A percentile compares a stretch with the other conserved stretches of the same genome.
phyloP scores from a whole-genome alignment of 2,888 invertebrate genomes.

The Lasioglossum zephyrum region DNA sequence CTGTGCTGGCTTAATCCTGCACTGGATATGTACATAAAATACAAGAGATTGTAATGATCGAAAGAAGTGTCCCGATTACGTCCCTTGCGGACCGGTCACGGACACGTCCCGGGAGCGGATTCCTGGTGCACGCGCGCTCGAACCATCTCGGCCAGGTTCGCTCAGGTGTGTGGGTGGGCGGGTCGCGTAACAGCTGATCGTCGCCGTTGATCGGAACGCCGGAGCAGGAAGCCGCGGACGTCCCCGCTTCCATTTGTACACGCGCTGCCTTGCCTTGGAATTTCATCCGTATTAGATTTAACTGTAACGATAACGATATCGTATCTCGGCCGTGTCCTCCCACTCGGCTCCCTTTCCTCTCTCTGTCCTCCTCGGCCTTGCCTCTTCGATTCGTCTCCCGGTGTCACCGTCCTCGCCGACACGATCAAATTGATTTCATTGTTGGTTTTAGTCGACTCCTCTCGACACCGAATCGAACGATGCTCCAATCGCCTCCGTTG shows the following conservation, averaged over 20 bases:
- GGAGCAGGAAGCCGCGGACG: slow-evolving; percentile 71
- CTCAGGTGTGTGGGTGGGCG: slow-evolving; percentile 43
- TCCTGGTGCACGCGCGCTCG: slow-evolving; percentile 21
- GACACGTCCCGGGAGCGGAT: slow-evolving; percentile 37
- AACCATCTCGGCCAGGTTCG: neutral
- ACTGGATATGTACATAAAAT: too few relatives aligned
- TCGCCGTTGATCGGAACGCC: slow-evolving; percentile 71
- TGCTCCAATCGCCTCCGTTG: neutral
- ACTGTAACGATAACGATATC: slow-evolving; percentile 71
- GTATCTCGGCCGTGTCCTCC: slow-evolving; percentile 40
- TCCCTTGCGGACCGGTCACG: slow-evolving; percentile 40
- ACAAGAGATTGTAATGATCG: slow-evolving; percentile 32
- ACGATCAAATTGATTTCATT: slow-evolving; percentile 10
- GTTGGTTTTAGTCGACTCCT: neutral
- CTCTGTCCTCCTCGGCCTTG: neutral
- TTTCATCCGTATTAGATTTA: slow-evolving; percentile 77
- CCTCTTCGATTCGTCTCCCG: neutral
- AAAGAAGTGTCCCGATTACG: slow-evolving; percentile 41
- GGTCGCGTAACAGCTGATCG: slow-evolving; percentile 71
- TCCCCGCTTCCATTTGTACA: slow-evolving; percentile 74
- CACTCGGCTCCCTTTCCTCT: slow-evolving; percentile 16
- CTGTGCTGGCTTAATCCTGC: too few relatives aligned
- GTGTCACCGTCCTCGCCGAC: neutral
- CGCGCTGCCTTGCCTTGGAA: slow-evolving; percentile 67
- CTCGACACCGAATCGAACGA: neutral